phyloP scores from a whole-genome alignment of 2,888 invertebrate species.

The Drosophila histrio region DNA sequence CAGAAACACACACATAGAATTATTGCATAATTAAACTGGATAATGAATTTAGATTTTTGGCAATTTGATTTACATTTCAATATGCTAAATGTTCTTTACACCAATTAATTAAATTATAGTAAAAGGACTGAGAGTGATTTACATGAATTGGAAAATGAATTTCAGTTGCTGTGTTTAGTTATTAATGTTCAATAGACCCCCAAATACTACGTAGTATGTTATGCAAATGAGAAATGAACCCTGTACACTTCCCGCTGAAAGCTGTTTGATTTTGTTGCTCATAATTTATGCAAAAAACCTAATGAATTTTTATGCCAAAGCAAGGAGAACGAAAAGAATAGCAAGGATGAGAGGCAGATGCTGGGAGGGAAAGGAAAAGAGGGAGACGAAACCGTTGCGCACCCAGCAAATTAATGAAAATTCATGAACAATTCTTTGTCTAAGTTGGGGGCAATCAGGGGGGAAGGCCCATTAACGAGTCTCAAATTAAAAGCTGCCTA shows the following conservation, averaged over 20 bases:
- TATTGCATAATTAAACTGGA: slow-evolving; percentile 33
- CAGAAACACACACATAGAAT: neutral
- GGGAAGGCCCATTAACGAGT: slow-evolving; percentile 48
- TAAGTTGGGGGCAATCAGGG: neutral
- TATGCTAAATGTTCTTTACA: slow-evolving; percentile 6
- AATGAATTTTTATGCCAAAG: slow-evolving; percentile 67
- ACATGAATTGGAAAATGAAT: slow-evolving; percentile 2
- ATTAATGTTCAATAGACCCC: slow-evolving; percentile 12
- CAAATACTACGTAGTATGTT: slow-evolving; percentile 20
- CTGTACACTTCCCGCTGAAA: neutral
- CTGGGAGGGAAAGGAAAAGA: neutral
- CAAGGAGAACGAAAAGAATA: slow-evolving; percentile 32
- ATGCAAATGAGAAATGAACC: slow-evolving; percentile 15
- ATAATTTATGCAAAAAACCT: slow-evolving; percentile 72
- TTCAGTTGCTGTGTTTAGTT: slow-evolving; percentile 3
- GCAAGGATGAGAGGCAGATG: neutral
- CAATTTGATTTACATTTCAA: slow-evolving; percentile 18
- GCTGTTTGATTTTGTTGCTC: slow-evolving; percentile 26
- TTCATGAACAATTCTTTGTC: slow-evolving; percentile 65
- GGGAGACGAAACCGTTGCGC: neutral
- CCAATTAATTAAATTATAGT: slow-evolving; percentile 33
- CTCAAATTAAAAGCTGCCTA: slow-evolving; percentile 65
- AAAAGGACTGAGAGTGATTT: slow-evolving; percentile 1
- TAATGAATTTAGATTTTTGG: neutral
- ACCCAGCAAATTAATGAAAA: slow-evolving; percentile 69